phyloP scores from a whole-genome alignment of 2,888 invertebrate genomes.

The Oscheius sp. region DNA sequence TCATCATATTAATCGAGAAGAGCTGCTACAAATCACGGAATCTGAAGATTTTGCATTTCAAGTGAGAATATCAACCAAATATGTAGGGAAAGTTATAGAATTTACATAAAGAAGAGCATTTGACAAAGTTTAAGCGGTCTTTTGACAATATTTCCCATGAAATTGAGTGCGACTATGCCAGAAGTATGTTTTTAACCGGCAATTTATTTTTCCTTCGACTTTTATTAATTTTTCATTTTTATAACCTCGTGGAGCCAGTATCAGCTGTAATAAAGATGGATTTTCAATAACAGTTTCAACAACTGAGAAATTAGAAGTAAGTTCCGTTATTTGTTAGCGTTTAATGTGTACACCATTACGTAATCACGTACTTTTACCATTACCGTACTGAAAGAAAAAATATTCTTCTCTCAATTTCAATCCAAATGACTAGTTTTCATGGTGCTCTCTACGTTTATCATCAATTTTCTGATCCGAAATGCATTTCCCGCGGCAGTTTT shows the following conservation, averaged over 20 bases:
- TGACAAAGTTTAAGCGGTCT: not conserved
- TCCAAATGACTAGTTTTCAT: conserved; percentile 21
- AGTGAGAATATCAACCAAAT: no score
- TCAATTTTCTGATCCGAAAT: not conserved
- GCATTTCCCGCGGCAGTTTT: not conserved
- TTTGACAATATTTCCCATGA: conserved; percentile 8
- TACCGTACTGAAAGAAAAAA: no score
- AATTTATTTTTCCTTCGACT: not conserved
- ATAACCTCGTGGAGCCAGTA: conserved; percentile 8
- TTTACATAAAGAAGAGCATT: conserved; percentile 11
- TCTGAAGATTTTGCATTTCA: conserved; percentile 10
- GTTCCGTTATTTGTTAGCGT: no score
- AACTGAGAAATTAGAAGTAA: conserved; percentile 7
- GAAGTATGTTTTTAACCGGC: not conserved
- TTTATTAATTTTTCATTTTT: not conserved
- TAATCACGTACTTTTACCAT: no score
- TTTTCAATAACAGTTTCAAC: conserved; percentile 11
- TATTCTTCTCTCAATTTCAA: no score
- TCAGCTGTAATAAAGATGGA: not conserved
- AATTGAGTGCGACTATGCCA: not conserved
- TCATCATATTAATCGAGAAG: conserved; percentile 18
- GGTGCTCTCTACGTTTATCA: conserved; percentile 12
- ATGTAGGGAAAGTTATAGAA: no score
- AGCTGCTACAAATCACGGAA: conserved; percentile 6
- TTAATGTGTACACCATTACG: no score